These are phyloP conservation scores for Abramis brama DNA, from an alignment of 2,113 vertebrate genomes.

Conservation along the genomic window DNA sequence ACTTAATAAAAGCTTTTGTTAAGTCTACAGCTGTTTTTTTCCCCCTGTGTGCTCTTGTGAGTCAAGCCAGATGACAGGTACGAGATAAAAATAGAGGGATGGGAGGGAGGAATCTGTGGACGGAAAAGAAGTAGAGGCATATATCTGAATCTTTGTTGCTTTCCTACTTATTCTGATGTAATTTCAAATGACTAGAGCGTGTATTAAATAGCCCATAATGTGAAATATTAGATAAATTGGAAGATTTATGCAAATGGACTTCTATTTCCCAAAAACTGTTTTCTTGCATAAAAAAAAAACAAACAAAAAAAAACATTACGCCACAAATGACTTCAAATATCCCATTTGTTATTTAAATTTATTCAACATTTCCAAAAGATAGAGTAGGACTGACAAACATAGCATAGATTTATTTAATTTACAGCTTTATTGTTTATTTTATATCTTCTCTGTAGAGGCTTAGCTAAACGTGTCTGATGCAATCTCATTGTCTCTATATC, in stretches of 20 bases:
- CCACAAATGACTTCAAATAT: slow-evolving; percentile 70
- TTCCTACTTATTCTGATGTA: not conserved
- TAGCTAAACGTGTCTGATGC: slow-evolving; percentile 55
- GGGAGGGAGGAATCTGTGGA: not conserved
- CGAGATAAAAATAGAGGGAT: slow-evolving; percentile 52
- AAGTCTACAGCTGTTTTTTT: slow-evolving; percentile 60
- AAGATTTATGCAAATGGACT: not conserved
- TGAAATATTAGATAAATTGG: not conserved
- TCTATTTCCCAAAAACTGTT: not conserved
- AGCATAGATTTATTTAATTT: slow-evolving; percentile 71
- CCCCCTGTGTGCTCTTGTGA: slow-evolving; percentile 60
- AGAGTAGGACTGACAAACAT: slow-evolving; percentile 76
- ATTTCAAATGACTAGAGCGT: not conserved
- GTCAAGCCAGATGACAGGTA: slow-evolving; percentile 59
- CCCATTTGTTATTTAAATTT: slow-evolving; percentile 83
- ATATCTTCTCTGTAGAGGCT: slow-evolving; percentile 60
- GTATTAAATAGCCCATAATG: slow-evolving; percentile 1
- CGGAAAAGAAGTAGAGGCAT: not conserved
- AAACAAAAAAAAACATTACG: slow-evolving; percentile 56
- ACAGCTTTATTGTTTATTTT: slow-evolving; percentile 70
- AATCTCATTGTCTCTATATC: slow-evolving; percentile 73
- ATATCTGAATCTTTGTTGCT: not conserved
- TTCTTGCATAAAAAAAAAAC: slow-evolving; percentile 26
- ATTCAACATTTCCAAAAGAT: slow-evolving; percentile 80
- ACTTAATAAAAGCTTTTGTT: slow-evolving; percentile 46